Conservation (phyloP, 2,113 vertebrate genomes). For the Mustela lutreola region DNA sequence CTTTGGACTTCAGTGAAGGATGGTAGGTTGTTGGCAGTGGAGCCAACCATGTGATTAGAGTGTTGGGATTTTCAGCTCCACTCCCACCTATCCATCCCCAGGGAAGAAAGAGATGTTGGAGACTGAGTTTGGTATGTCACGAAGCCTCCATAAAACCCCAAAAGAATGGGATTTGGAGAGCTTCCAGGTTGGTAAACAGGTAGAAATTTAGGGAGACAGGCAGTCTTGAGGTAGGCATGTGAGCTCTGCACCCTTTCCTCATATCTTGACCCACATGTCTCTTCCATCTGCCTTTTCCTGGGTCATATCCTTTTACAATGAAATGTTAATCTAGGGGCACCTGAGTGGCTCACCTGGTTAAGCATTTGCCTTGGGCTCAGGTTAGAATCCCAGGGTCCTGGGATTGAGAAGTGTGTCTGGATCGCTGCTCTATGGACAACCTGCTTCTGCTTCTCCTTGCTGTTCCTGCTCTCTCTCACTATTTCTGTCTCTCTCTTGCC, state of each 20-base stretch:
- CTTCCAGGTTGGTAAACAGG: neutral
- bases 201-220: neutral
- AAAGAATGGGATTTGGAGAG: neutral
- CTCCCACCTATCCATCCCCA: neutral
- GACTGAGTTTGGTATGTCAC: neutral
- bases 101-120: neutral
- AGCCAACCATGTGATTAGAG: neutral
- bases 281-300: neutral
- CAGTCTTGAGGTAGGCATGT: neutral
- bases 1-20: neutral
- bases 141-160: neutral
- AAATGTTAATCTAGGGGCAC: neutral
- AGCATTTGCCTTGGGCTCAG: no score
- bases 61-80: no score
- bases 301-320: neutral
- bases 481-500: no score
- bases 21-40: no score
- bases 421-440: no score
- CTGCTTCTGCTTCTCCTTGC: no score
- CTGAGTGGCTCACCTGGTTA: no score
- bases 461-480: neutral
- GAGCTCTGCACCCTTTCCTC: neutral
- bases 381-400: no score
- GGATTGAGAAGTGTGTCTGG: no score
- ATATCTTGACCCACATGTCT: neutral